phyloP scores from a whole-genome alignment of 2,113 vertebrate species.

The Eulacestoma nigropectus region DNA sequence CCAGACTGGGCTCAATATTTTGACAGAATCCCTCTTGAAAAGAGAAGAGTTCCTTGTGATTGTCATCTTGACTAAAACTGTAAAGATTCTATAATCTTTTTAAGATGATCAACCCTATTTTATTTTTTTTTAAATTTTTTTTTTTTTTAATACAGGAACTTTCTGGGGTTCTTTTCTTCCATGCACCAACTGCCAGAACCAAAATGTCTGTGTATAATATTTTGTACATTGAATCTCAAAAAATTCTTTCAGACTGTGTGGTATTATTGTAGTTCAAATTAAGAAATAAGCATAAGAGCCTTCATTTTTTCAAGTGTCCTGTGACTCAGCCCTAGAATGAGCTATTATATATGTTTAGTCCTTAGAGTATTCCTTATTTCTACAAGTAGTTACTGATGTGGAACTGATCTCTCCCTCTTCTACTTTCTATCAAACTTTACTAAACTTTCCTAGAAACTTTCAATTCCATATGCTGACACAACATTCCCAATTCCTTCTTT shows the following conservation, averaged over 20 bases:
- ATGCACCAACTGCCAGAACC: rapidly evolving
- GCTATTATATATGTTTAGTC: background rate
- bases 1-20: background rate
- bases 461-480: background rate
- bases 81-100: background rate
- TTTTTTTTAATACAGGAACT: background rate
- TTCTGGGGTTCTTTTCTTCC: background rate
- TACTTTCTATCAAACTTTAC: background rate
- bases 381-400: background rate
- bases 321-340: rapidly evolving
- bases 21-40: background rate
- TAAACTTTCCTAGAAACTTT: background rate
- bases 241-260: background rate
- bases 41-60: background rate
- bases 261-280: background rate
- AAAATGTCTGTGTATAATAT: background rate
- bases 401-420: background rate
- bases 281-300: background rate
- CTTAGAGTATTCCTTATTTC: background rate
- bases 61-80: background rate
- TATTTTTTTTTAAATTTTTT: too few relatives aligned
- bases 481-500: background rate
- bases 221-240: rapidly evolving
- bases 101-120: background rate
- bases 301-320: background rate